Evolutionary conservation across 2,888 invertebrate species (phyloP).

Genomic region (Xylocampa areola): DNA sequence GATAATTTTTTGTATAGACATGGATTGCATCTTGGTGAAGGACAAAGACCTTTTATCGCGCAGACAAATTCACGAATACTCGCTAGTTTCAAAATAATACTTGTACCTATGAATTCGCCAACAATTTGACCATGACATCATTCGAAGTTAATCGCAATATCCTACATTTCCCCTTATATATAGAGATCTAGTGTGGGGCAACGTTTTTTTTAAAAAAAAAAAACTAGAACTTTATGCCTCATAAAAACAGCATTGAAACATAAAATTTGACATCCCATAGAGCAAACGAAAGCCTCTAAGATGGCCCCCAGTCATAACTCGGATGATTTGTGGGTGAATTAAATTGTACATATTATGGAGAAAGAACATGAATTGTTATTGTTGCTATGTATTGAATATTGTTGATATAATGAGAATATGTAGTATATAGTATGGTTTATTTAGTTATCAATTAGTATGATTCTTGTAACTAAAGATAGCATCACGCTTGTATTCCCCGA

Average conservation of each 20-base stretch:
- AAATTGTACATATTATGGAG: conserved; percentile 40
- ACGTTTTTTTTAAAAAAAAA: too few species aligned
- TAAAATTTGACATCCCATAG: conserved; percentile 59
- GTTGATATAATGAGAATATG: too few species aligned
- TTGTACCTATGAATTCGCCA: neutral
- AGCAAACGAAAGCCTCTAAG: conserved; percentile 55
- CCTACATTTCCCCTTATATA: conserved; percentile 18
- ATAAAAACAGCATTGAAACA: conserved; percentile 51
- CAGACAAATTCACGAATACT: too few species aligned
- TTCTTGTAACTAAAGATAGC: too few species aligned
- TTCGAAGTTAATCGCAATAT: conserved; percentile 19
- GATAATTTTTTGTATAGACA: too few species aligned
- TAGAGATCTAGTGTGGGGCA: too few species aligned
- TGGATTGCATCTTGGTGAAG: too few species aligned
- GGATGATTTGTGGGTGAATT: conserved; percentile 59
- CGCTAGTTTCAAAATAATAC: neutral
- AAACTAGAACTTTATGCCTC: conserved; percentile 48
- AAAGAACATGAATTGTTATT: conserved; percentile 19
- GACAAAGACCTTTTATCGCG: too few species aligned
- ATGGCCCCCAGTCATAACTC: conserved; percentile 47
- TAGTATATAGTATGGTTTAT: too few species aligned
- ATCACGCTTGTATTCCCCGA: too few species aligned
- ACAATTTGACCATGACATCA: neutral
- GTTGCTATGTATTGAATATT: neutral
- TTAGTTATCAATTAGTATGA: too few species aligned